These are phyloP conservation scores for Eulemur coronatus DNA, from an alignment of 2,797 vertebrate species.

Conservation along the genomic window DNA sequence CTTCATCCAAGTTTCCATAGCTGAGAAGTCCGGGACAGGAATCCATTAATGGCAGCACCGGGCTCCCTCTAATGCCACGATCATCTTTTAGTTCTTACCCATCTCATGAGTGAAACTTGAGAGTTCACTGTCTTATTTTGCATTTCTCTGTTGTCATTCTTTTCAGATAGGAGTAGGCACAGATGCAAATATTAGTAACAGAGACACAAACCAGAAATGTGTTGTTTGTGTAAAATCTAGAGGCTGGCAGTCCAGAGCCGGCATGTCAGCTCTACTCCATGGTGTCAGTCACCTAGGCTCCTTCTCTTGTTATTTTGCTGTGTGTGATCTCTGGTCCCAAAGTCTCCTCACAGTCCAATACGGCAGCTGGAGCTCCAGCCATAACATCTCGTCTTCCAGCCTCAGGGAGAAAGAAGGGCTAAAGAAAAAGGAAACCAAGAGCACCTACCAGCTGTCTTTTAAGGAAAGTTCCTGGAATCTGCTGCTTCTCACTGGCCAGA, in stretches of 20 bases:
- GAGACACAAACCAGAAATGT: not conserved
- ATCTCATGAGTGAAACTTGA: not conserved
- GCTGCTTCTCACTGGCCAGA: not conserved
- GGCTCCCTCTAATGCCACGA: not conserved
- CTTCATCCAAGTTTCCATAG: not conserved
- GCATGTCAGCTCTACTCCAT: fast-evolving
- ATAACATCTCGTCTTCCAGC: not conserved
- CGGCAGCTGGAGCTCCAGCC: not conserved
- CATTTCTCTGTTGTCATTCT: not conserved
- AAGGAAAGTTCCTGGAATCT: not conserved
- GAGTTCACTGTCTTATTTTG: not conserved
- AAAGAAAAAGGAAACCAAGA: not conserved
- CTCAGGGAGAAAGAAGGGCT: not conserved
- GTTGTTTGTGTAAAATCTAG: not conserved
- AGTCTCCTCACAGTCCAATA: not conserved
- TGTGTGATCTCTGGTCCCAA: not conserved
- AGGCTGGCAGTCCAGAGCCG: not conserved
- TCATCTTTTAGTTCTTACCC: not conserved
- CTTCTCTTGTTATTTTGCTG: not conserved
- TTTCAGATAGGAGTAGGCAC: not conserved
- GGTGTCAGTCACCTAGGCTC: not conserved
- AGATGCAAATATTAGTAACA: not conserved
- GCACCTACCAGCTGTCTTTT: not conserved
- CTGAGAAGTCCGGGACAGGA: not conserved
- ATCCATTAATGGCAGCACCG: not conserved